Evolutionary conservation across 1,140 invertebrate species (phyloP), one percentile per base, ranked within the genome.

Genomic region (Hyposmocoma kahamanoa): DNA sequence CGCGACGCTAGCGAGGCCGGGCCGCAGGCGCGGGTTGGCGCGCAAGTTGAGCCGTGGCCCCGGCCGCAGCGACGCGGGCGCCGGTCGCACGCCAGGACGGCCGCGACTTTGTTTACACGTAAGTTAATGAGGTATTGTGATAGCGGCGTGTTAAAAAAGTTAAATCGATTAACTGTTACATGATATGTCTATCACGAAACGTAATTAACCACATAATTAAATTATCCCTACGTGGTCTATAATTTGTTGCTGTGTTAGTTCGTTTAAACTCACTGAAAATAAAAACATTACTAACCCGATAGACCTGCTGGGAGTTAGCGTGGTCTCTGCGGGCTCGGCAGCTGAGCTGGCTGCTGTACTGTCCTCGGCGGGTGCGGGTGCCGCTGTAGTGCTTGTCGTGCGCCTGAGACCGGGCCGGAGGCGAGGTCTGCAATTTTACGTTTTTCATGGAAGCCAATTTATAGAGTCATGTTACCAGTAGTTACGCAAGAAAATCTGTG

Each of bases 241-340:
- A n/a, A n/a, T n/a, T n/a, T n/a, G n/a, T n/a, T n/a, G n/a, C n/a
- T n/a, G n/a, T n/a, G n/a, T n/a, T n/a, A n/a, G n/a, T n/a, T n/a
- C n/a, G n/a, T n/a, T n/a, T n/a, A n/a, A n/a, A n/a, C n/a, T n/a
- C n/a, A n/a, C n/a, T n/a, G n/a, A n/a, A n/a, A n/a, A n/a, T n/a
- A n/a, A n/a, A n/a, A n/a, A n/a, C n/a, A n/a, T 13, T 3, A 4
- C 38, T 41, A 58, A 80, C 77, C 69, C 75, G 46, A 79, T 72
- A 46, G 67, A 67, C 42, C 77, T 79, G 22, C 59, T 56, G 2
- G 77, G 72, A 0, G 62, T 64, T 6, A 69, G 66, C 1, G 80
- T 84, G 13, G 80, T 81, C 46, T 83, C 79, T 1, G 49, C 53
- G 1, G 68, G 61, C 54, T 81, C 79, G 3, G 74, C 72, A 20